Evolutionary conservation across 1,140 invertebrate species (phyloP), one percentile per base, ranked within the genome.

Genomic region (Coelopa frigida): DNA sequence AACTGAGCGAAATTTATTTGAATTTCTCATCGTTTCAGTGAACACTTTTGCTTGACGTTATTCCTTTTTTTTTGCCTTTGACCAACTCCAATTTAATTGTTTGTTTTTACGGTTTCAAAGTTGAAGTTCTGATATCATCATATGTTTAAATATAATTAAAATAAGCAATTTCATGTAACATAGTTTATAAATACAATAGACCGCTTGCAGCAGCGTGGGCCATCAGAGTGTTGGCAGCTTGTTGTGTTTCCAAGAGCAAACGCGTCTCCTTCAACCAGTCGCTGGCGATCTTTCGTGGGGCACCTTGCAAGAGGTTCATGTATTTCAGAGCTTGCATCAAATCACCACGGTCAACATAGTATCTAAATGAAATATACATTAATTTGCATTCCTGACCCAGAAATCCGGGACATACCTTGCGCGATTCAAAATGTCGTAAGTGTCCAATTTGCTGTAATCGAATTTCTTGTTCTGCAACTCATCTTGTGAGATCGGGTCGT

Each of bases 241-340:
- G 91, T 59, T 85, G 78, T n/a, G 89, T 84, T 73, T 97, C 94
- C 48, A 98, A 73, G 52, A 90, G 78, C 14, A 87, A 74, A 42
- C 83, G 78, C 1, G 87, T 79, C 58, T 95, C 92, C 47, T 83
- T 79, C 54, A 93, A 80, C 94, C 94, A 98, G 53, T 89, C 83
- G 32, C 67, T 70, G 3, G 93, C 88, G 4, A 94, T 79, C n/a
- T 77, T 75, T 7, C 84, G 75, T 0, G 94, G 76, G 18, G 89
- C 89, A 17, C 94, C 94, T 57, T 83, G 78, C 18, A 98, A 70
- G 31, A 95, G 77, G 63, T 93, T 94, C 75, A 96, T 85, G 68
- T 94, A 95, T 40, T 84, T 80, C 1, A 97, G 70, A 1, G 92
- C 87, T 64, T 84, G 81, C 36, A 83, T 77, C 32, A 96, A 78